Percentiles rank a stretch among this genome's conserved stretches.
Conservation (phyloP, 2,797 vertebrate genomes). For the Peromyscus nudipes region DNA sequence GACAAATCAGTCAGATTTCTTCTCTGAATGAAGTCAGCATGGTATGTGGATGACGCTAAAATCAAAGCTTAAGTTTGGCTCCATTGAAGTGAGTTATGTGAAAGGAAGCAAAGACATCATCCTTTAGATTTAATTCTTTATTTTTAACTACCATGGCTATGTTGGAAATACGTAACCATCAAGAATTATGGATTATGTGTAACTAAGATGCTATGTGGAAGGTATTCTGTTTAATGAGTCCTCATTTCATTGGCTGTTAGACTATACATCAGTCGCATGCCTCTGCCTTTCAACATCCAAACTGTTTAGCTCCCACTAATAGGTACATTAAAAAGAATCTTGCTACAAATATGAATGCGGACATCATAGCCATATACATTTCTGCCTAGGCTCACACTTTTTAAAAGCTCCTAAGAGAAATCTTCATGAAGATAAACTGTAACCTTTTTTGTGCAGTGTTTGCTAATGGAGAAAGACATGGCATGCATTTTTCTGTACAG, state of each 20-base stretch:
- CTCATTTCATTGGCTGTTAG: slow-evolving; percentile 63
- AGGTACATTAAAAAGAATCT: slow-evolving; percentile 81
- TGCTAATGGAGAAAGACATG: slow-evolving; percentile 74
- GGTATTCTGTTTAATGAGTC: slow-evolving; percentile 77
- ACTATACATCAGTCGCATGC: slow-evolving; percentile 74
- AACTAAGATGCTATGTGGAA: slow-evolving; percentile 58
- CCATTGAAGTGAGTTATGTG: slow-evolving; percentile 37
- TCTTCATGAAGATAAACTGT: slow-evolving; percentile 78
- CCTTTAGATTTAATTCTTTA: slow-evolving; percentile 64
- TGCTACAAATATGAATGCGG: slow-evolving; percentile 76
- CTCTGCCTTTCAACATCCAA: slow-evolving; percentile 79
- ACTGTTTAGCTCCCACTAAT: slow-evolving; percentile 83
- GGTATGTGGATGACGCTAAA: not conserved
- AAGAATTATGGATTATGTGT: not conserved
- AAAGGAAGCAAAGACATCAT: not conserved
- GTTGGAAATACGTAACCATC: slow-evolving; percentile 17
- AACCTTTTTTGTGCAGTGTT: slow-evolving; percentile 76
- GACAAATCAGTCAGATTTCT: slow-evolving; percentile 1
- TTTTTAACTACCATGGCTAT: slow-evolving; percentile 53
- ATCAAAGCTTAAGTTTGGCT: not conserved
- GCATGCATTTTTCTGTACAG: not conserved
- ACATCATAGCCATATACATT: slow-evolving; percentile 79
- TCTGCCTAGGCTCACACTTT: slow-evolving; percentile 82
- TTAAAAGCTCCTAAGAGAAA: slow-evolving; percentile 82
- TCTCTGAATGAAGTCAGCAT: slow-evolving; percentile 9